Evolutionary conservation across 1,140 invertebrate species (phyloP).

Genomic region (Amphibalanus amphitrite): DNA sequence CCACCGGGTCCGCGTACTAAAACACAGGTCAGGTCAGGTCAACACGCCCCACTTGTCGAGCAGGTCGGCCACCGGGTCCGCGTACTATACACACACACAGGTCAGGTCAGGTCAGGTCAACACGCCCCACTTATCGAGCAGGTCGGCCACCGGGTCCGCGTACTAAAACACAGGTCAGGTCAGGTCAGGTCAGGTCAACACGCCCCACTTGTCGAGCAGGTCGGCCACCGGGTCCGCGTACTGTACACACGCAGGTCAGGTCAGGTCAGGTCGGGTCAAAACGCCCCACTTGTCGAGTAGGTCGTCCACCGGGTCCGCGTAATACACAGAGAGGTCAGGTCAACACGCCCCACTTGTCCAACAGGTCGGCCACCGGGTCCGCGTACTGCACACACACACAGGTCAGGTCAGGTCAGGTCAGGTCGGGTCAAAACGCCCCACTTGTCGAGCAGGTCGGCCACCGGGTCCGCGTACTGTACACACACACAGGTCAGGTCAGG

Average conservation of each 20-base stretch:
- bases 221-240: not conserved
- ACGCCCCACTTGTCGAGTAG: conserved; percentile 95
- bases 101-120: not conserved
- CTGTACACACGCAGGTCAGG: not conserved
- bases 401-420: not conserved
- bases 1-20: conserved; percentile 77
- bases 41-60: not conserved
- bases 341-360: not conserved
- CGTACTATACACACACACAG: not conserved
- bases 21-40: conserved; percentile 19
- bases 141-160: too few relatives aligned
- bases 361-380: not conserved
- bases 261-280: conserved; percentile 32
- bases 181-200: not conserved
- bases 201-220: not conserved
- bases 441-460: too few relatives aligned
- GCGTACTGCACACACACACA: not conserved
- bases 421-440: too few relatives aligned
- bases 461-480: too few relatives aligned
- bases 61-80: too few relatives aligned
- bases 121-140: too few relatives aligned
- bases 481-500: too few relatives aligned
- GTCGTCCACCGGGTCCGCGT: conserved; percentile 98
- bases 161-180: too few relatives aligned
- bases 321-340: conserved; percentile 36